Evolutionary conservation across 2,797 vertebrate species (phyloP).

Genomic region (Chloroceryle amazona): DNA sequence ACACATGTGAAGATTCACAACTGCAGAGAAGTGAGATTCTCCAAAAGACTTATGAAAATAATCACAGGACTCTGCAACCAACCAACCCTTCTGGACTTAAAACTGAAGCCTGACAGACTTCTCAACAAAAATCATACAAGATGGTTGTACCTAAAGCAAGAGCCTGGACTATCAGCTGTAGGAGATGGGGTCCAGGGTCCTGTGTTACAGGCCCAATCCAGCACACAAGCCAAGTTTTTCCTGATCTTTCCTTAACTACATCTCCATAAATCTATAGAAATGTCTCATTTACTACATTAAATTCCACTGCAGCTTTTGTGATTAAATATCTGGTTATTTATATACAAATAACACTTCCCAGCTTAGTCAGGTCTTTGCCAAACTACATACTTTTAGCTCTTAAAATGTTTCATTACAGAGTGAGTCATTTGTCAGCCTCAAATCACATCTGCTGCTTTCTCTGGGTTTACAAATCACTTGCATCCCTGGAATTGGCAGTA

Average conservation of each 20-base stretch:
- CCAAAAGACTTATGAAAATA: neutral
- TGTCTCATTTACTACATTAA: neutral
- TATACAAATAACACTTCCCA: neutral
- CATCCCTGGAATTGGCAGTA: neutral
- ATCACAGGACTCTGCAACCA: neutral
- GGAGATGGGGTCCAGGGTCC: fast-evolving
- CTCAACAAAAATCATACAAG: neutral
- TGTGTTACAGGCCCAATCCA: neutral
- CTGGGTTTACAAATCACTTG: neutral
- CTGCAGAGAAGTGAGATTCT: neutral
- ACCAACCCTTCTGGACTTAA: neutral
- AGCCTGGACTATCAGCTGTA: neutral
- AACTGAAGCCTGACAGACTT: neutral
- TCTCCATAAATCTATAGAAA: neutral
- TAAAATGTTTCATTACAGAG: neutral
- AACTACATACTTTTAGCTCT: neutral
- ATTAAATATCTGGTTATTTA: neutral
- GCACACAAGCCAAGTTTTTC: neutral
- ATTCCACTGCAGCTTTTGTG: neutral
- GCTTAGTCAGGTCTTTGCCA: neutral
- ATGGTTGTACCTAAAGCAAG: neutral
- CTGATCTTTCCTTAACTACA: neutral
- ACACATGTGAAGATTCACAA: neutral
- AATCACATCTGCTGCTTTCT: neutral
- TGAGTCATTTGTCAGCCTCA: neutral